Evolutionary conservation across 2,888 invertebrate species (phyloP).

Genomic region (Lasioglossum malachurum): DNA sequence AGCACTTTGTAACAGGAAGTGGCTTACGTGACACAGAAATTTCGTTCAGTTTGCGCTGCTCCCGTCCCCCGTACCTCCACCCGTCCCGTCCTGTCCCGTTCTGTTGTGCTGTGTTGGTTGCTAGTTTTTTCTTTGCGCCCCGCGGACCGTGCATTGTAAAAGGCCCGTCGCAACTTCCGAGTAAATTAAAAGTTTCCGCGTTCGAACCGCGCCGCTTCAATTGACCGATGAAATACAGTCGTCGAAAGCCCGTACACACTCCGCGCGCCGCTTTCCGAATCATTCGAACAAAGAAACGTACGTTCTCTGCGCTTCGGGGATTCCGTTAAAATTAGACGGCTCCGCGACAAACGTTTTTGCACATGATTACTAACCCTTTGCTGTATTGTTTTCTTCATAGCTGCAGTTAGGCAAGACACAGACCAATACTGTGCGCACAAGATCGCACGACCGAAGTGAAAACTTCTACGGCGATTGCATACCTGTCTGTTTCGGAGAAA

Average conservation of each 20-base stretch:
- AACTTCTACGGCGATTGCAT: too few species aligned
- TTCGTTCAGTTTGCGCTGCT: slow-evolving; percentile 13
- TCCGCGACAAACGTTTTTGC: background rate
- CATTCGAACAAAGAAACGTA: background rate
- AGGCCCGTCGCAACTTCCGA: background rate
- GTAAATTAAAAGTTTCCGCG: slow-evolving; percentile 4
- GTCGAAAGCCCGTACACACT: background rate
- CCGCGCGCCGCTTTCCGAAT: background rate
- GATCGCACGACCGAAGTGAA: too few species aligned
- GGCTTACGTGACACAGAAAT: slow-evolving; percentile 18
- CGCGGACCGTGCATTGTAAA: background rate
- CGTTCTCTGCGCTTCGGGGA: background rate
- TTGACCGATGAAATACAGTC: background rate
- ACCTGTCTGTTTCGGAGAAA: too few species aligned
- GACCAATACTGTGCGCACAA: too few species aligned
- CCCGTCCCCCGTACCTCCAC: background rate
- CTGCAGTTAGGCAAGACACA: too few species aligned
- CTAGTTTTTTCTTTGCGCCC: slow-evolving; percentile 12
- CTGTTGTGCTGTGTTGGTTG: background rate
- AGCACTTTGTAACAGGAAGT: slow-evolving; percentile 13
- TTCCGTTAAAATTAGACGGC: background rate
- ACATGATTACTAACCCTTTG: too few species aligned
- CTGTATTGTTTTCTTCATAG: too few species aligned
- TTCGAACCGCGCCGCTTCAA: background rate
- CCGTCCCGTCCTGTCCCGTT: background rate